Evolutionary conservation across 2,797 vertebrate species (phyloP), one percentile per base, ranked within the genome.

Genomic region (Clarias pachynema): DNA sequence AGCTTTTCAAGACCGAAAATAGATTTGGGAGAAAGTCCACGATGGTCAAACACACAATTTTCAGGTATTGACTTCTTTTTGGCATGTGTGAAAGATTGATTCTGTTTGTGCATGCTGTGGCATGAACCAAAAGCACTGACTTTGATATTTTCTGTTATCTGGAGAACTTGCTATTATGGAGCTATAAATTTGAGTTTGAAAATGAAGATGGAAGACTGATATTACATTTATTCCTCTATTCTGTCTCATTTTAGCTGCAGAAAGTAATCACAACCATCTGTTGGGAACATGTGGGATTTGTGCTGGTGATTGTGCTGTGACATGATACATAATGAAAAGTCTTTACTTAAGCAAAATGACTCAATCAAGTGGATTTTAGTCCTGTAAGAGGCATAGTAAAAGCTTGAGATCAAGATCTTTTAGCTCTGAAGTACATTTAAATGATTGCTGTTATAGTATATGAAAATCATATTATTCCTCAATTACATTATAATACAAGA

Each of bases 261-360:
- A 87, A 84, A 75, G 75, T 88, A 89, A 89, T 88, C 70, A 69
- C 79, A 65, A 79, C 87, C 84, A 87, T 89, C 84, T 89, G 89
- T 26, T 83, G 72, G 59, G 79, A 88, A 85, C 87, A 88, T 89
- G 79, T 84, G 87, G 89, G 79, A 82, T 85, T 90, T 81, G 86
- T 83, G 82, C 83, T 73, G 86, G 83, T 89, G 86, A 89, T 88
- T 86, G 85, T 79, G 84, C 79, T 66, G 69, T 87, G 87, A 90
- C 75, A 86, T 86, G 79, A 87, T 83, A 85, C 59, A 83, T 87
- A 87, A 87, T 83, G 77, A 86, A 81, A 87, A 87, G 75, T 68
- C 70, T 85, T 87, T 88, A 84, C 86, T 85, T 86, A 68, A 69
- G 70, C 74, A 81, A 83, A 87, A 86, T 60, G 70, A 85, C 68